A percentile compares a stretch with the other conserved stretches of the same genome.
Conservation (phyloP, 2,797 vertebrate genomes). For the Dendrocincla tyrannina region DNA sequence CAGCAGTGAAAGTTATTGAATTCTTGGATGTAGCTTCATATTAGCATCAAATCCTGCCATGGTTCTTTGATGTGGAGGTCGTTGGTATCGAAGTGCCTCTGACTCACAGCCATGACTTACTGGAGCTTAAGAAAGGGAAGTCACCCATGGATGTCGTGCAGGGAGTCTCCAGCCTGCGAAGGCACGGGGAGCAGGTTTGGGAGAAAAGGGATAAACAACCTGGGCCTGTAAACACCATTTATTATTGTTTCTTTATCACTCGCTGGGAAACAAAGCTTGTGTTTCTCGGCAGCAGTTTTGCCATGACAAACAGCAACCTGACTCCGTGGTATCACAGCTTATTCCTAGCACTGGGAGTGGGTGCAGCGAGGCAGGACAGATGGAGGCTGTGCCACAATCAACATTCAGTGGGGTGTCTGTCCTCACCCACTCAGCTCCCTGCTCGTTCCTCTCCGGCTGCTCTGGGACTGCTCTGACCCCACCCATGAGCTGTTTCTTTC, state of each 20-base stretch:
- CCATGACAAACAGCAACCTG: conserved; percentile 28
- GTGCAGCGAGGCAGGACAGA: conserved; percentile 63
- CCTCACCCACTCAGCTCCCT: conserved; percentile 56
- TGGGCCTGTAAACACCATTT: background rate
- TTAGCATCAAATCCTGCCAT: background rate
- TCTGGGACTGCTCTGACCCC: conserved; percentile 46
- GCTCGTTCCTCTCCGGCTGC: conserved; percentile 50
- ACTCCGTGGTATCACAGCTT: conserved; percentile 44
- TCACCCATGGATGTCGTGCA: background rate
- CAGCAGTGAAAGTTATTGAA: background rate
- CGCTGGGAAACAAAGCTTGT: conserved; percentile 26
- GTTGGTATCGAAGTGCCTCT: background rate
- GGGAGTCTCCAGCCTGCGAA: background rate
- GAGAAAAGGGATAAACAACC: background rate
- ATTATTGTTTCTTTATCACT: conserved; percentile 30
- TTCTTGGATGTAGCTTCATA: background rate
- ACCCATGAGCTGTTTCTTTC: conserved; percentile 38
- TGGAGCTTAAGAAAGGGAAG: conserved; percentile 13
- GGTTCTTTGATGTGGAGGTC: background rate
- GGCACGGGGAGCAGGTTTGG: background rate
- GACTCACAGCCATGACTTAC: background rate
- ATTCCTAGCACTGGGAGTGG: conserved; percentile 54
- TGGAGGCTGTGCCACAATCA: conserved; percentile 58
- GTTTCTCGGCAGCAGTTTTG: conserved; percentile 48
- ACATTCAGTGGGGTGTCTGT: conserved; percentile 41